phyloP scores from a whole-genome alignment of 2,888 invertebrate species.

The Agriopis aurantiaria region DNA sequence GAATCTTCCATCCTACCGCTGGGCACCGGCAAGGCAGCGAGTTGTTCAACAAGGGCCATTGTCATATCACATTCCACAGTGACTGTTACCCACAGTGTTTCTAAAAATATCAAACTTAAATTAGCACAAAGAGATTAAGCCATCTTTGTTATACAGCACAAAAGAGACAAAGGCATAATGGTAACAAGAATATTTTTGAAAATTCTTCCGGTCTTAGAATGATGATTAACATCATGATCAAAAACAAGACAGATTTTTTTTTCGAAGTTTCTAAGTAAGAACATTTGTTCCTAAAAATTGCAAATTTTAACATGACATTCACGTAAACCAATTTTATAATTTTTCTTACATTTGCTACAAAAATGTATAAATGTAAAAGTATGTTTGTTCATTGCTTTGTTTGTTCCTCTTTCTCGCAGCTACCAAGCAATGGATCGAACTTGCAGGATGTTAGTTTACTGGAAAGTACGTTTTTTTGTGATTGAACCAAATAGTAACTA shows the following conservation, averaged over 20 bases:
- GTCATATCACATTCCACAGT: constrained; percentile 93
- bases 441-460: no score
- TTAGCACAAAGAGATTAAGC: constrained; percentile 21
- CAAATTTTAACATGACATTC: background rate
- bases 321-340: background rate
- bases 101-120: constrained; percentile 75
- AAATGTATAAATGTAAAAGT: no score
- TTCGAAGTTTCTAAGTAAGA: no score
- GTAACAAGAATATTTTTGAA: background rate
- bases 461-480: no score
- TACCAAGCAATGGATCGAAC: background rate
- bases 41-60: constrained; percentile 92
- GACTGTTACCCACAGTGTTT: constrained; percentile 93
- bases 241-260: no score
- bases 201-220: background rate
- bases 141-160: constrained; percentile 13
- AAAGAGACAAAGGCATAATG: constrained; percentile 3
- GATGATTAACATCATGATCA: no score
- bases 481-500: no score
- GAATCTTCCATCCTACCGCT: constrained; percentile 75
- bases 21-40: constrained; percentile 83
- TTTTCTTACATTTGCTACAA: no score
- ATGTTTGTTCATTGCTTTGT: no score
- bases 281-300: background rate
- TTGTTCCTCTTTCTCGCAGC: background rate